phyloP scores from a whole-genome alignment of 1,140 invertebrate genomes.

The Drosophila kurseongensis region DNA sequence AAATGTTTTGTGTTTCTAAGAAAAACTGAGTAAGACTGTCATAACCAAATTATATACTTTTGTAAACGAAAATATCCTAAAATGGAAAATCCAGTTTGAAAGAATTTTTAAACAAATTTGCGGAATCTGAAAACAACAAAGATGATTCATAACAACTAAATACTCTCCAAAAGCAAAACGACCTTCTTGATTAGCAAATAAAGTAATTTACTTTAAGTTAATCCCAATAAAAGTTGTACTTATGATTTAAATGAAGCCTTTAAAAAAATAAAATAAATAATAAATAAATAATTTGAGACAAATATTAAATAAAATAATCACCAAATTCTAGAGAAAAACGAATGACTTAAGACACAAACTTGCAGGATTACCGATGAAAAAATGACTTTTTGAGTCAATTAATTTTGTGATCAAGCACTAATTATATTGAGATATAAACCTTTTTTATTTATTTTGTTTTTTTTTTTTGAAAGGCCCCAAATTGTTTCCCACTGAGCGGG shows the following conservation, averaged over 20 bases:
- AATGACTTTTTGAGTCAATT: neutral
- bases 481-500: neutral
- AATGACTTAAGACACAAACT: neutral
- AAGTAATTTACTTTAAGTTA: too few relatives aligned
- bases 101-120: conserved; percentile 51
- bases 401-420: neutral
- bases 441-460: too few relatives aligned
- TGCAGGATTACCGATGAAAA: too few relatives aligned
- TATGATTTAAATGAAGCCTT: too few relatives aligned
- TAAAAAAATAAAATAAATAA: too few relatives aligned
- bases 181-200: too few relatives aligned
- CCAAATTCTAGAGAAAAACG: neutral
- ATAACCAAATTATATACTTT: neutral
- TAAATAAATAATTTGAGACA: too few relatives aligned
- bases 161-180: neutral
- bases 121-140: neutral
- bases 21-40: neutral
- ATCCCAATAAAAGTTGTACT: too few relatives aligned
- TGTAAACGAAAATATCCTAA: neutral
- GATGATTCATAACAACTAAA: neutral
- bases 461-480: too few relatives aligned
- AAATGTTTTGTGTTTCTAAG: neutral
- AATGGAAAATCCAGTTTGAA: conserved; percentile 1
- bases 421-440: neutral
- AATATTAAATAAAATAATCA: too few relatives aligned